These are phyloP conservation scores for Catagonus wagneri DNA, from an alignment of 2,113 vertebrate species.

Conservation along the genomic window DNA sequence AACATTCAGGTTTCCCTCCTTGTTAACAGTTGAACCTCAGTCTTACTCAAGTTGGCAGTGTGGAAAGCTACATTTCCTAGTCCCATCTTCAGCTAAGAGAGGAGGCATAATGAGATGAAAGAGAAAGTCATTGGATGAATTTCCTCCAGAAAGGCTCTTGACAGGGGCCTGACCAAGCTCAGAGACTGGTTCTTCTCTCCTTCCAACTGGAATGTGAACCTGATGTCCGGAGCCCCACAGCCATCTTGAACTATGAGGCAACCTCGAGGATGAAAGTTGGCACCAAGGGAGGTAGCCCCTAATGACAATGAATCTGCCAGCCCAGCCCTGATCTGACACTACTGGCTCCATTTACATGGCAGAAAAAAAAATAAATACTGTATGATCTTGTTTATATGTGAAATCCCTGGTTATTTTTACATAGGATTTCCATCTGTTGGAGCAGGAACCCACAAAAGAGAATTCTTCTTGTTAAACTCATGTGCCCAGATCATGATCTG, in stretches of 20 bases:
- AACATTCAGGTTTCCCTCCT: not conserved
- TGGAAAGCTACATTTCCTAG: not conserved
- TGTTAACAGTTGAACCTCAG: not conserved
- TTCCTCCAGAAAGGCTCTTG: not conserved
- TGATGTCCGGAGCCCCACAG: not conserved
- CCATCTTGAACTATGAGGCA: not conserved
- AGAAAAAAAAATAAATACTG: not conserved
- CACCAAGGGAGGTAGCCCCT: not conserved
- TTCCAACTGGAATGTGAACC: not conserved
- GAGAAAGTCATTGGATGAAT: not conserved
- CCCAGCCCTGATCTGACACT: not conserved
- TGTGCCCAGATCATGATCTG: not conserved
- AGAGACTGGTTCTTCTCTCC: not conserved
- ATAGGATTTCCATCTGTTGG: not conserved
- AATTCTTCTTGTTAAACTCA: not conserved
- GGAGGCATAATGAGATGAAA: not conserved
- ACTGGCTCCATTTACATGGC: not conserved
- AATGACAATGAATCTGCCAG: not conserved
- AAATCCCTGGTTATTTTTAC: not conserved
- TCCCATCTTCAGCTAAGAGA: not conserved
- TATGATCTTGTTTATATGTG: not conserved
- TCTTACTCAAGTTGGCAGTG: not conserved
- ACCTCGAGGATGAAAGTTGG: not conserved
- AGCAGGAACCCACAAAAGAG: not conserved
- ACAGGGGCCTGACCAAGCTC: not conserved